Evolutionary conservation across 2,888 invertebrate genomes (phyloP).

Genomic region (Beris morrisii): DNA sequence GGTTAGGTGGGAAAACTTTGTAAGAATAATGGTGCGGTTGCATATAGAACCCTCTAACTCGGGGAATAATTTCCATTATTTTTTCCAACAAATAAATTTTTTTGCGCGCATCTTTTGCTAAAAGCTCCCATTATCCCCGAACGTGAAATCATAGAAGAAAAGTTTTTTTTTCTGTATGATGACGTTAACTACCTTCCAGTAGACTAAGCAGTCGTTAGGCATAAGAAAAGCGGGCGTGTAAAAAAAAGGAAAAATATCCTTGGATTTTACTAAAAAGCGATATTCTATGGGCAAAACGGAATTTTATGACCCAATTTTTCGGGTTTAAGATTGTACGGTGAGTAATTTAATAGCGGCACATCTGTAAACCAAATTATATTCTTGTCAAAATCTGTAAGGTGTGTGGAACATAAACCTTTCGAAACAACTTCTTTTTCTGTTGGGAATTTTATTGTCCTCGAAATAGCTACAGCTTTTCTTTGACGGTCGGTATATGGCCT

Average conservation of each 20-base stretch:
- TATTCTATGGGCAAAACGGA: conserved; percentile 1
- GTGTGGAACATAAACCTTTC: too few relatives aligned
- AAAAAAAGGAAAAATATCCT: conserved; percentile 4
- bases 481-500: too few relatives aligned
- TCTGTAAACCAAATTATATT: conserved; percentile 22
- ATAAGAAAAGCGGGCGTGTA: conserved; percentile 9
- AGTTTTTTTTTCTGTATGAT: conserved; percentile 25
- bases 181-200: conserved; percentile 27
- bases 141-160: conserved; percentile 32
- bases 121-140: neutral
- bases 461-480: too few relatives aligned
- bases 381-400: too few relatives aligned
- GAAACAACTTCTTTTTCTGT: too few relatives aligned
- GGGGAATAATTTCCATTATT: conserved; percentile 12
- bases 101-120: neutral
- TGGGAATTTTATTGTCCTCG: too few relatives aligned
- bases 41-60: neutral
- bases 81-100: neutral
- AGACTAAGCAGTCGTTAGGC: conserved; percentile 15
- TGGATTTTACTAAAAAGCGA: conserved; percentile 1
- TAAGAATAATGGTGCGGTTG: neutral
- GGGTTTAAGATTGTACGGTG: neutral
- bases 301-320: conserved; percentile 17
- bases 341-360: conserved; percentile 23
- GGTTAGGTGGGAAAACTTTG: neutral